A percentile compares a stretch with the other conserved stretches of the same genome.
Conservation (phyloP, 2,113 vertebrate species). For the Chaetops frenatus region DNA sequence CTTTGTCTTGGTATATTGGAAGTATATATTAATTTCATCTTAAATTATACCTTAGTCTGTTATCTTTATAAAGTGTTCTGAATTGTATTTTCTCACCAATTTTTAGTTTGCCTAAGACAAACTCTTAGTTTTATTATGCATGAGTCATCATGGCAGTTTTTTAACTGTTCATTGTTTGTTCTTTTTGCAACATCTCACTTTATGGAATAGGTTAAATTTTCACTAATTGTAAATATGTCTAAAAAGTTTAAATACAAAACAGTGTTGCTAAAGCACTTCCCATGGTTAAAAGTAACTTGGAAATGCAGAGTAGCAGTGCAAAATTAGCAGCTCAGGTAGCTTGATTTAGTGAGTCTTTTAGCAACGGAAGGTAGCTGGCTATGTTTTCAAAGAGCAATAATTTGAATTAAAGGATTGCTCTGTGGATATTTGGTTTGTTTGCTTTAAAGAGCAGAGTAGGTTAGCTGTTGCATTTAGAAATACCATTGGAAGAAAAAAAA, state of each 20-base stretch:
- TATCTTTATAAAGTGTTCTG: neutral
- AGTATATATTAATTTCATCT: neutral
- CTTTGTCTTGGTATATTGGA: neutral
- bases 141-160: neutral
- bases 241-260: neutral
- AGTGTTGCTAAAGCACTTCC: neutral
- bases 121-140: neutral
- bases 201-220: neutral
- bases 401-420: neutral
- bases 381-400: neutral
- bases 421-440: neutral
- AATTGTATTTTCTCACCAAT: neutral
- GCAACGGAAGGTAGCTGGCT: neutral
- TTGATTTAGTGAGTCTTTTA: neutral
- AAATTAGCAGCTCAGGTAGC: neutral
- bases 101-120: neutral
- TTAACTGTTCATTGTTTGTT: neutral
- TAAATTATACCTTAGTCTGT: neutral
- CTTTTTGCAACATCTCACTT: neutral
- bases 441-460: neutral
- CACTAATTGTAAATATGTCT: neutral
- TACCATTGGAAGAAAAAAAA: neutral
- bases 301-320: neutral
- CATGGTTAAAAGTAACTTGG: neutral
- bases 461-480: neutral